Conservation (phyloP, 2,797 vertebrate genomes). For the Bryconaethiops microstoma region DNA sequence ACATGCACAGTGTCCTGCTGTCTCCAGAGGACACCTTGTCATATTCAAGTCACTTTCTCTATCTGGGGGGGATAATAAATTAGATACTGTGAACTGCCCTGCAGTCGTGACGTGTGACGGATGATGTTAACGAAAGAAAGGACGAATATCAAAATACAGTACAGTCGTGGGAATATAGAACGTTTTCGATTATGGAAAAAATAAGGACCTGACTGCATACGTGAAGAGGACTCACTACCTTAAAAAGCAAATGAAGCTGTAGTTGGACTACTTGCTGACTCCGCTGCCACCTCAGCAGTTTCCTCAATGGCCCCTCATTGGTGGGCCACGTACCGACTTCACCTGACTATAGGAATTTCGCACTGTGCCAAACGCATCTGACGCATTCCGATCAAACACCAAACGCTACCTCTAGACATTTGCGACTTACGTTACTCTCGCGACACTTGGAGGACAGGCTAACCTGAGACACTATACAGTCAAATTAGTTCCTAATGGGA, state of each 20-base stretch:
- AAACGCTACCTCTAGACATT: conserved; percentile 37
- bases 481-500: conserved; percentile 14
- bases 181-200: conserved; percentile 52
- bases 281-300: conserved; percentile 18
- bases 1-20: conserved; percentile 75
- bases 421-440: conserved; percentile 48
- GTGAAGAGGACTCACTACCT: conserved; percentile 52
- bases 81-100: conserved; percentile 85
- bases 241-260: conserved; percentile 26
- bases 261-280: conserved; percentile 9
- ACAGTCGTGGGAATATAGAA: conserved; percentile 64
- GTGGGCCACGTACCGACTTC: conserved; percentile 4
- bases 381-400: conserved; percentile 7
- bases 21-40: conserved; percentile 80
- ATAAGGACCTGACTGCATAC: conserved; percentile 67
- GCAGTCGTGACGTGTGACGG: conserved; percentile 81
- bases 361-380: background rate
- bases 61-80: conserved; percentile 80
- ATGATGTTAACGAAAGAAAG: conserved; percentile 66
- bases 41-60: conserved; percentile 78
- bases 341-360: background rate
- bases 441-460: conserved; percentile 40
- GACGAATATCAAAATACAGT: conserved; percentile 70
- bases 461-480: conserved; percentile 53
- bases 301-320: background rate